These are phyloP conservation scores for Coryphaenoides rupestris DNA, from an alignment of 2,113 vertebrate genomes.

Conservation along the genomic window DNA sequence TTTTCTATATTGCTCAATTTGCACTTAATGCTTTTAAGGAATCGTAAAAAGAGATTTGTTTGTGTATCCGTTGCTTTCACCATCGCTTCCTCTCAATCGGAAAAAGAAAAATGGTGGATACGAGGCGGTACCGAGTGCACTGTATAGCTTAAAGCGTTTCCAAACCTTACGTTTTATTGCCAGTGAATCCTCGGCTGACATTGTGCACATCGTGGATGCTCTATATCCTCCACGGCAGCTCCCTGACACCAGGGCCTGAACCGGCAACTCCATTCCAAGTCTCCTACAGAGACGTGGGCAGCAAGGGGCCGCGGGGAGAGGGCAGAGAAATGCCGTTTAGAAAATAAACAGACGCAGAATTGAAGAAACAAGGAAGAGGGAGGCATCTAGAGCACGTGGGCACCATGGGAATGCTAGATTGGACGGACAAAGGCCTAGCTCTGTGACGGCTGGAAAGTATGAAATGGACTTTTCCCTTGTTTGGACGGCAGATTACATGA, in stretches of 20 bases:
- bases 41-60: background rate
- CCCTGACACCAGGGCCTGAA: too few relatives aligned
- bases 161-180: background rate
- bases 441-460: slow-evolving; percentile 76
- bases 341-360: slow-evolving; percentile 94
- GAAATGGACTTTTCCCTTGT: slow-evolving; percentile 61
- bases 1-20: background rate
- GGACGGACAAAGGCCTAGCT: slow-evolving; percentile 69
- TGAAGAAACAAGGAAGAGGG: slow-evolving; percentile 96
- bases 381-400: slow-evolving; percentile 90
- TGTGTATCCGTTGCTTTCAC: background rate
- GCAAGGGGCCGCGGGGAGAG: slow-evolving; percentile 56
- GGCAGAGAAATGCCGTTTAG: slow-evolving; percentile 85
- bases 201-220: slow-evolving; percentile 29
- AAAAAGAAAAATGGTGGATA: too few relatives aligned
- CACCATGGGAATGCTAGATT: slow-evolving; percentile 87
- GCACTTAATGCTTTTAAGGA: too few relatives aligned
- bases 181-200: slow-evolving; percentile 11
- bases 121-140: too few relatives aligned
- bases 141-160: background rate
- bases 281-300: slow-evolving; percentile 79
- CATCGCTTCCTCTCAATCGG: too few relatives aligned
- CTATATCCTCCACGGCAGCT: too few relatives aligned
- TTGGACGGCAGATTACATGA: slow-evolving; percentile 61
- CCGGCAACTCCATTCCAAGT: slow-evolving; percentile 59